Conservation (phyloP, 2,888 invertebrate genomes). For the Archaeoteleia sp. region DNA sequence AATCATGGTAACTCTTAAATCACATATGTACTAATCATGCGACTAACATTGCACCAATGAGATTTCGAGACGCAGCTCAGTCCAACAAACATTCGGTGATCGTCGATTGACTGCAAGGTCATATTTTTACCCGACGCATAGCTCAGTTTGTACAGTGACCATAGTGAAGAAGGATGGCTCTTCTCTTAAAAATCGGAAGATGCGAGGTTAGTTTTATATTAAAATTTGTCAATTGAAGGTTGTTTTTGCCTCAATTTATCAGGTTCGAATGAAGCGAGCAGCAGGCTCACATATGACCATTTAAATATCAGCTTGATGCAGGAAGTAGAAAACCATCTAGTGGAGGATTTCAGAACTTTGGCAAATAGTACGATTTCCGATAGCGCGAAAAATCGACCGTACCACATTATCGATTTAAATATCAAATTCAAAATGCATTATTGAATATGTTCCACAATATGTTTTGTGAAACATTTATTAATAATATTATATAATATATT, state of each 20-base stretch:
- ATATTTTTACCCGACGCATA: slow-evolving; percentile 14
- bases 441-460: background rate
- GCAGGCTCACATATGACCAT: too few species aligned
- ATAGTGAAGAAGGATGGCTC: slow-evolving; percentile 26
- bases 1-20: too few species aligned
- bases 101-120: slow-evolving; percentile 41
- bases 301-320: too few species aligned
- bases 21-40: too few species aligned
- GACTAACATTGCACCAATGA: too few species aligned
- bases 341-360: slow-evolving; percentile 35
- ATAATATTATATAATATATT: too few species aligned
- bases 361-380: slow-evolving; percentile 22
- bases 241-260: too few species aligned
- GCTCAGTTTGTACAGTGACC: slow-evolving; percentile 27
- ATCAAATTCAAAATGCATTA: slow-evolving; percentile 1
- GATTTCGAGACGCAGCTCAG: too few species aligned
- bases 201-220: slow-evolving; percentile 26
- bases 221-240: background rate
- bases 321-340: slow-evolving; percentile 46
- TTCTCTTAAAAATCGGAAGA: slow-evolving; percentile 26
- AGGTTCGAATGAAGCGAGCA: too few species aligned
- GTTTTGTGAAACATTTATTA: background rate
- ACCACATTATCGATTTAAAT: too few species aligned
- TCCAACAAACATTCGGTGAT: slow-evolving; percentile 31
- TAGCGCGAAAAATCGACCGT: slow-evolving; percentile 40